Evolutionary conservation across 1,140 invertebrate genomes (phyloP).

Genomic region (Philopotamus ludificatus): DNA sequence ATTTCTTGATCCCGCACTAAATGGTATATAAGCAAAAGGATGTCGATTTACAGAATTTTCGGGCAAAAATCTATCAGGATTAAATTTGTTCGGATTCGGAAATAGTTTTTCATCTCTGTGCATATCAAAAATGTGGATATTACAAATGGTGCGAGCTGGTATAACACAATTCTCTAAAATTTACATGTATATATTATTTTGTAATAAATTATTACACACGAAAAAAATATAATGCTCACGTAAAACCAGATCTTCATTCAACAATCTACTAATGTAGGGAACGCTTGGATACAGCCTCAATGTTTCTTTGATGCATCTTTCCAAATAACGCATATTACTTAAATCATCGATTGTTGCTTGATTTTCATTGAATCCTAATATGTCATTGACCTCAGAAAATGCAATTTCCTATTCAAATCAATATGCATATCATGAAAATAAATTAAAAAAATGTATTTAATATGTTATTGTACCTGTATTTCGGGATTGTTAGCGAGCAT

Average conservation of each 20-base stretch:
- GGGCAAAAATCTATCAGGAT: constrained; percentile 22
- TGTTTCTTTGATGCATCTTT: constrained; percentile 64
- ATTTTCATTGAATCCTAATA: constrained; percentile 58
- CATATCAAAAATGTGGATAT: constrained; percentile 29
- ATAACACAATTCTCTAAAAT: constrained; percentile 29
- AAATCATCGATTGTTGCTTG: constrained; percentile 58
- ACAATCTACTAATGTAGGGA: constrained; percentile 56
- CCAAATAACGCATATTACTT: constrained; percentile 60
- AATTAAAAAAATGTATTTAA: neutral
- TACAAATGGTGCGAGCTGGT: constrained; percentile 21
- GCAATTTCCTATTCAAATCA: no score
- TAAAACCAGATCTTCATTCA: constrained; percentile 47
- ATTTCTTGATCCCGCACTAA: constrained; percentile 25
- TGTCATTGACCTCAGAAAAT: constrained; percentile 63
- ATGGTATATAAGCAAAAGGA: constrained; percentile 19
- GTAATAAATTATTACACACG: neutral
- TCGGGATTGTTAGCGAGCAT: constrained; percentile 42
- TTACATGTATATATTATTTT: neutral
- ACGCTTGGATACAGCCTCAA: constrained; percentile 64
- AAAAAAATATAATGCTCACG: neutral
- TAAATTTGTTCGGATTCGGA: constrained; percentile 12
- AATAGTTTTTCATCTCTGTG: constrained; percentile 21
- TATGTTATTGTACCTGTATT: constrained; percentile 39
- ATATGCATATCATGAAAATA: constrained; percentile 52
- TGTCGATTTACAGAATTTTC: constrained; percentile 16